Evolutionary conservation across 2,113 vertebrate genomes (phyloP), one percentile per base, ranked within the genome.

Genomic region (Limanda limanda): DNA sequence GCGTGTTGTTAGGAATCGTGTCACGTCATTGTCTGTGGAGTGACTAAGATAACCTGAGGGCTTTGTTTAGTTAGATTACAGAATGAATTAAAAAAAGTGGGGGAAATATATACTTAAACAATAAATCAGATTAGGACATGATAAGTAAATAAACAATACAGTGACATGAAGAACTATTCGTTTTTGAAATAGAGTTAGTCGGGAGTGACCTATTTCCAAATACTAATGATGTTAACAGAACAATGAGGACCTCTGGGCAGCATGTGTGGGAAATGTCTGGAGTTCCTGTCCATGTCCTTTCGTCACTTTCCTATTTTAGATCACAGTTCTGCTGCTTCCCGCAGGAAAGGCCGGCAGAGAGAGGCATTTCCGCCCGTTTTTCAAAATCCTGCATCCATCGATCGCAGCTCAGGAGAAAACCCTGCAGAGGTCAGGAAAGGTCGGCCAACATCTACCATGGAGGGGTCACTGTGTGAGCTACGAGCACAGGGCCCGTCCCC

Each of bases 291-390:
- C 83, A 66, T 83, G 78, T 81, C 83, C 88, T 87, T 79, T 93
- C 89, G 86, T 94, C 93, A 93, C 87, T 91, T 88, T 92, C 93
- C 92, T 84, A 93, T 86, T 93, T 85, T 93, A 94, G 93, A 91
- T 91, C 90, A 68, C 63, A 90, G 91, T 88, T 89, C 84, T 75
- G 87, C 75, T 40, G 88, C 85, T 94, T 94, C 93, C 94, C 79
- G 87, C 88, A 92, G 91, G 91, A 90, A 93, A 81, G 82, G 55
- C 85, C 31, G 42, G 35, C 56, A 47, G 65, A 82, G 84, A 86
- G 83, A 91, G 91, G 92, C 85, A 93, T 94, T 94, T 95, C 94
- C 94, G 75, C 57, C 66, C 42, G 82, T 84, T 89, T 91, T 86
- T 76, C 48, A 85, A 85, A 82, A 88, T 74, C 64, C 66, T 71